phyloP scores from a whole-genome alignment of 2,797 vertebrate species.

The Tangara arthus region DNA sequence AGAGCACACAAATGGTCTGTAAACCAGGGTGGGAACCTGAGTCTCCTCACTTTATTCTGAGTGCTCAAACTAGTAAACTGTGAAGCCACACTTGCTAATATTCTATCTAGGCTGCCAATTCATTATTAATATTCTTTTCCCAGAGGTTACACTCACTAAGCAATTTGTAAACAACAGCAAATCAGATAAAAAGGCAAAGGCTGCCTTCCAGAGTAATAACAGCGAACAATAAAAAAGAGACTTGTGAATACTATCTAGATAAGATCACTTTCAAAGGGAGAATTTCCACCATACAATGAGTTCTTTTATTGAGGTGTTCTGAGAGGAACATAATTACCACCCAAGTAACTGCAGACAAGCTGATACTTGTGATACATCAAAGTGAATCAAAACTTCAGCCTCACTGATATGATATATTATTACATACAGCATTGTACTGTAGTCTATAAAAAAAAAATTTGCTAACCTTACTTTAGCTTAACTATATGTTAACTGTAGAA shows the following conservation, averaged over 20 bases:
- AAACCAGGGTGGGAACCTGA: neutral
- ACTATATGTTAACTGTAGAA: neutral
- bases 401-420: neutral
- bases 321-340: neutral
- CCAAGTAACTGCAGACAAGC: neutral
- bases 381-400: neutral
- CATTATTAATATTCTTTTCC: neutral
- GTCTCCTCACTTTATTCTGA: neutral
- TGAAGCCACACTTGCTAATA: neutral
- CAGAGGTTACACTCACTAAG: neutral
- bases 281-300: neutral
- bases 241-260: neutral
- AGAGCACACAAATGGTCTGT: neutral
- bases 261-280: neutral
- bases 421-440: neutral
- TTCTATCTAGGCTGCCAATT: neutral
- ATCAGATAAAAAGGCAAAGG: constrained; percentile 10
- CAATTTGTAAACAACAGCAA: neutral
- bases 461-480: neutral
- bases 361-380: neutral
- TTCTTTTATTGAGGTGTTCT: neutral
- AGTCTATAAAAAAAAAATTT: neutral
- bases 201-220: neutral
- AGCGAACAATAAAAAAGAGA: neutral
- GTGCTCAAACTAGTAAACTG: neutral